phyloP scores from a whole-genome alignment of 2,888 invertebrate species.

The Hesperia comma region DNA sequence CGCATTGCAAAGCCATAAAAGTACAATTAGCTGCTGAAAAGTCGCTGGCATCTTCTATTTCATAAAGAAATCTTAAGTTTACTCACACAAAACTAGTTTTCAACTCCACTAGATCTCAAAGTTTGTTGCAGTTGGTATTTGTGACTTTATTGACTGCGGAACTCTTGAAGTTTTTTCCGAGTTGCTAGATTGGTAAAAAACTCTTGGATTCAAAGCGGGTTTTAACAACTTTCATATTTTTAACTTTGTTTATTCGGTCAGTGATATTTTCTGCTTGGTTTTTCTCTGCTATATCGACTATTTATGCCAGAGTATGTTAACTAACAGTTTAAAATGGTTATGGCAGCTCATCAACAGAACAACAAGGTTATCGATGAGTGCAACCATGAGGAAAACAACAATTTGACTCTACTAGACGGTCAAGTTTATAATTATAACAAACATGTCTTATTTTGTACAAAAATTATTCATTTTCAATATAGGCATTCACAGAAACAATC shows the following conservation, averaged over 20 bases:
- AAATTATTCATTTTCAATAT: no score
- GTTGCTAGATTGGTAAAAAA: not conserved
- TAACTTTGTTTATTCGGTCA: not conserved
- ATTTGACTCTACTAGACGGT: no score
- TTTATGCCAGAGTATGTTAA: no score
- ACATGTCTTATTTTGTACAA: no score
- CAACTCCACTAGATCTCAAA: constrained; percentile 13
- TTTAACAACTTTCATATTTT: not conserved
- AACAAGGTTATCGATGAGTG: no score
- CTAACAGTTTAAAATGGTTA: no score
- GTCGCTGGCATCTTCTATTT: not conserved
- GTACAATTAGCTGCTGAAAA: not conserved
- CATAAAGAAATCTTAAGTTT: constrained; percentile 4
- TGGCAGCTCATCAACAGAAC: no score
- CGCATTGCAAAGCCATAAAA: not conserved
- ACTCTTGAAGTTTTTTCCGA: constrained; percentile 1
- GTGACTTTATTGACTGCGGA: constrained; percentile 17
- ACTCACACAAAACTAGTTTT: constrained; percentile 6
- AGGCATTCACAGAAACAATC: no score
- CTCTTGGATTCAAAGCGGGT: constrained; percentile 4
- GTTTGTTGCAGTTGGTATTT: constrained; percentile 11
- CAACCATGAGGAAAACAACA: no score
- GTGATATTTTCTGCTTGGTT: no score
- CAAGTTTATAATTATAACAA: no score
- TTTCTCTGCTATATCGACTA: no score